Evolutionary conservation across 1,140 invertebrate species (phyloP).

Genomic region (Macrosteles quadrilineatus): DNA sequence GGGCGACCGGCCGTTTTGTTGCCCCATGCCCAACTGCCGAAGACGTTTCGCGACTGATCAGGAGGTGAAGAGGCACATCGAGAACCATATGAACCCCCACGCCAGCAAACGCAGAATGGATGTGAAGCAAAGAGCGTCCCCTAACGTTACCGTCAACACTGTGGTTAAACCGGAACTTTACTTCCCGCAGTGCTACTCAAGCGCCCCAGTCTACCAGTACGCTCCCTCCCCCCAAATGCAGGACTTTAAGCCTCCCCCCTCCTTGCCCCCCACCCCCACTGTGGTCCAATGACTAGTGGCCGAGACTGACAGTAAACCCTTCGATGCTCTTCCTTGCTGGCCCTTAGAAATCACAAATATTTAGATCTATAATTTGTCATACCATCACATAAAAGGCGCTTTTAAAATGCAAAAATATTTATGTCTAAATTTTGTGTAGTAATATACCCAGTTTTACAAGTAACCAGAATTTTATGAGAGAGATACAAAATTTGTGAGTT

Average conservation of each 20-base stretch:
- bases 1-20: constrained; percentile 88
- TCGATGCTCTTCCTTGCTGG: not conserved
- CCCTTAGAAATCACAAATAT: constrained; percentile 4
- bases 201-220: constrained; percentile 58
- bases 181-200: constrained; percentile 82
- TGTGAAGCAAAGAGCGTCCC: constrained; percentile 49
- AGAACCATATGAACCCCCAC: constrained; percentile 87
- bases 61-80: constrained; percentile 85
- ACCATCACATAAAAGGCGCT: too few species aligned
- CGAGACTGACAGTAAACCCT: not conserved
- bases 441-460: too few species aligned
- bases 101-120: constrained; percentile 51
- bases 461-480: too few species aligned
- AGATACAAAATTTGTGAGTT: too few species aligned
- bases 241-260: constrained; percentile 26
- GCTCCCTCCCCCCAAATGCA: constrained; percentile 21
- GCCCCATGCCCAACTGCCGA: constrained; percentile 86
- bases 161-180: constrained; percentile 82
- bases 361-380: too few species aligned
- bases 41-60: constrained; percentile 80
- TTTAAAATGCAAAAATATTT: too few species aligned
- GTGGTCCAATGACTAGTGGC: constrained; percentile 24
- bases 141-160: constrained; percentile 43
- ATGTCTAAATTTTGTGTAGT: too few species aligned
- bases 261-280: constrained; percentile 13